Evolutionary conservation across 2,888 invertebrate genomes (phyloP).

Genomic region (Argyresthia goedartella): DNA sequence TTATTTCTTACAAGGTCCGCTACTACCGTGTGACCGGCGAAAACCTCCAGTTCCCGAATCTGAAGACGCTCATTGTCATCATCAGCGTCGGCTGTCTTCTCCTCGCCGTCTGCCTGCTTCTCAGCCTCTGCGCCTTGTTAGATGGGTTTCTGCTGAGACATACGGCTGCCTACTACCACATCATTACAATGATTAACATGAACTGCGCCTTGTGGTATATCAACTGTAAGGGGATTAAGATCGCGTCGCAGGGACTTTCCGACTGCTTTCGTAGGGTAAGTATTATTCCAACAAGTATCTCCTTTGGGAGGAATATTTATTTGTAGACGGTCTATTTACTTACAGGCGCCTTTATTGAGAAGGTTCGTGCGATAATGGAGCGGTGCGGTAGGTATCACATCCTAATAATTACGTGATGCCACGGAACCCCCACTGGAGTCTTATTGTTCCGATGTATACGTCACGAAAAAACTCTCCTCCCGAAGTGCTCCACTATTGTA

Average conservation of each 20-base stretch:
- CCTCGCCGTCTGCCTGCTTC: slow-evolving; percentile 70
- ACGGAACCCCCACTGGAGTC: too few relatives aligned
- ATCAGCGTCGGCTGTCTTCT: slow-evolving; percentile 74
- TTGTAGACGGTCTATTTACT: too few relatives aligned
- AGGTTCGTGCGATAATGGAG: too few relatives aligned
- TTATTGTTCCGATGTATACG: too few relatives aligned
- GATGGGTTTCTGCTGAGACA: slow-evolving; percentile 76
- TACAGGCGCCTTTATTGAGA: too few relatives aligned
- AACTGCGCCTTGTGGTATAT: slow-evolving; percentile 80
- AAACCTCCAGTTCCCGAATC: slow-evolving; percentile 71
- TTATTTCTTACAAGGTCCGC: too few relatives aligned
- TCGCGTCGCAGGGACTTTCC: slow-evolving; percentile 70
- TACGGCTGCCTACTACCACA: slow-evolving; percentile 74
- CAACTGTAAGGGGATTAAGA: slow-evolving; percentile 75
- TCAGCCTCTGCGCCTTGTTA: slow-evolving; percentile 71
- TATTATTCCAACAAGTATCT: not conserved
- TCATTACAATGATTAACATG: slow-evolving; percentile 80
- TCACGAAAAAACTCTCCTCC: too few relatives aligned
- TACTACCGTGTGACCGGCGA: slow-evolving; percentile 72
- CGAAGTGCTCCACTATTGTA: too few relatives aligned
- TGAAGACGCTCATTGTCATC: slow-evolving; percentile 72
- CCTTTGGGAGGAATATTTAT: not conserved
- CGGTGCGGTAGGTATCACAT: too few relatives aligned
- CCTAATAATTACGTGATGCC: too few relatives aligned
- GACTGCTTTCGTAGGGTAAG: slow-evolving; percentile 62